Base-by-base conservation (phyloP, 2,888 invertebrate species). In the Eutolmus rufibarbis region DNA sequence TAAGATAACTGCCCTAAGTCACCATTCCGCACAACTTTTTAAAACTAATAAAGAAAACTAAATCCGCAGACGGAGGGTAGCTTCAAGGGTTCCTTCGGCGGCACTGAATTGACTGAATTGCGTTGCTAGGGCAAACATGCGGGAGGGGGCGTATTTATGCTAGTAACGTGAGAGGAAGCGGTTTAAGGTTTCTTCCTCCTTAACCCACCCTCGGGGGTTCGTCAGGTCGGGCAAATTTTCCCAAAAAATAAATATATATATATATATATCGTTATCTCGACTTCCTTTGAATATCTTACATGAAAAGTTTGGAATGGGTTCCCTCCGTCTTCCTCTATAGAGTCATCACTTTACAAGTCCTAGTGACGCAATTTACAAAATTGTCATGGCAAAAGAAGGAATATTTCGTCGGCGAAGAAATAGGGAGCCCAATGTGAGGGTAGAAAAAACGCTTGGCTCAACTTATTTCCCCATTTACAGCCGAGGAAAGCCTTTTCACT, bases 401-500 rank as follows among this genome's bases (percentile, higher is more conserved):
- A 76, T 76, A 23, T 34, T 31, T 74, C 57, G 19, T 23, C 23
- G 2, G 12, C 66, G 9, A 66, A 66, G 66, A 19, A 19, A 12
- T 46, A 23, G n/a, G 66, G 76, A 12, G 40, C 7, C 31, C 14
- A 34, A 16, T 34, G n/a, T 34, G 31, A 74, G 74, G n/a, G 34
- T 31, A 7, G 16, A 76, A 76, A 76, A 76, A 76, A 34, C 34
- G 76, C 76, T 37, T 76, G 31, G 37, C 37, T 76, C 76, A 37
- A 76, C 76, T 34, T 76, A 76, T 76, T 76, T 76, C 76, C 76
- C 37, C 76, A 76, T 76, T 76, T 76, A 76, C 19, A 76, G n/a
- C 4, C 9, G 34, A 37, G 28, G 9, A 76, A 76, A 76, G 34
- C 76, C 76, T 37, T 76, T 76, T 76, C 34, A 37, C 76, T 76